These are phyloP conservation scores for Temnothorax nylanderi DNA, from an alignment of 1,140 invertebrate genomes.

Conservation along the genomic window DNA sequence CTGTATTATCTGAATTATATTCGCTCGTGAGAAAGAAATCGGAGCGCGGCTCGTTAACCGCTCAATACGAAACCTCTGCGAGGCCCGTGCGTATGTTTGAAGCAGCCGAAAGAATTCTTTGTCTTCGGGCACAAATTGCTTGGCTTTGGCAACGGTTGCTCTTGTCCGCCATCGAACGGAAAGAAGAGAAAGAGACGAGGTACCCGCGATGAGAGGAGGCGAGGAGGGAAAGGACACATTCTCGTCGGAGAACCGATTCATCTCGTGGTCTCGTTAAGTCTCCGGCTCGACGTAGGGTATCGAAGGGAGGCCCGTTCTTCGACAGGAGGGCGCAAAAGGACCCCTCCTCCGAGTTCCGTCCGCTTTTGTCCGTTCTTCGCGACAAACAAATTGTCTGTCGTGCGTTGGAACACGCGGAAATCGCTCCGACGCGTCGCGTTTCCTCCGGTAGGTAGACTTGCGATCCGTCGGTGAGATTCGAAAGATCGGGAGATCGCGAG, in stretches of 20 bases:
- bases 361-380: conserved; percentile 40
- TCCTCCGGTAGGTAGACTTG: background rate
- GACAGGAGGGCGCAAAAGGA: conserved; percentile 59
- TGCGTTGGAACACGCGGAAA: conserved; percentile 66
- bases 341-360: conserved; percentile 16
- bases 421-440: conserved; percentile 46
- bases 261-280: conserved; percentile 76
- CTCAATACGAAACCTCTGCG: conserved; percentile 47
- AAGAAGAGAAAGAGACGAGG: conserved; percentile 19
- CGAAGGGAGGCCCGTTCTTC: conserved; percentile 26
- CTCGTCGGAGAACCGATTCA: conserved; percentile 71
- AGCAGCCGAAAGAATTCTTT: conserved; percentile 64
- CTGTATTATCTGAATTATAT: background rate
- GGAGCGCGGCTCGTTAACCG: conserved; percentile 65
- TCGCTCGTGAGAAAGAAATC: background rate
- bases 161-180: conserved; percentile 56
- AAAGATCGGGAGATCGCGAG: conserved; percentile 43
- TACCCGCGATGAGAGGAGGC: conserved; percentile 9
- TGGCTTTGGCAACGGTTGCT: conserved; percentile 53
- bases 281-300: conserved; percentile 56
- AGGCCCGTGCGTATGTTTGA: conserved; percentile 10
- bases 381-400: conserved; percentile 74
- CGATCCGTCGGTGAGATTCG: conserved; percentile 59
- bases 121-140: conserved; percentile 71
- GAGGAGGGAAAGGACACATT: conserved; percentile 53